A percentile compares a stretch with the other conserved stretches of the same genome.
phyloP scores from a whole-genome alignment of 2,888 invertebrate genomes.

The Dastarcus helophoroides region DNA sequence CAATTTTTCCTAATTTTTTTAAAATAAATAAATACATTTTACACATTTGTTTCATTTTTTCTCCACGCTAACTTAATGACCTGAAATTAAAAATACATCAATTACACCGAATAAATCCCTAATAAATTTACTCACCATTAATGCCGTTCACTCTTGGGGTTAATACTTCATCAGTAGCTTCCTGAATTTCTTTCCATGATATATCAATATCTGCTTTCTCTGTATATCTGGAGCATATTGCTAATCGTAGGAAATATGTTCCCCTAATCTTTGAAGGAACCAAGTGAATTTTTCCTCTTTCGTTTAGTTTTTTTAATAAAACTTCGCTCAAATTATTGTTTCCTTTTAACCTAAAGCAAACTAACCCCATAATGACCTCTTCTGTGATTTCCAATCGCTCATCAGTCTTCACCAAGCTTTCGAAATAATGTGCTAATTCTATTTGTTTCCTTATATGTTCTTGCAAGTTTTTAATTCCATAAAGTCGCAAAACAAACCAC shows the following conservation, averaged over 20 bases:
- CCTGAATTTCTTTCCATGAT: conserved; percentile 79
- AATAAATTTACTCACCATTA: too few relatives aligned
- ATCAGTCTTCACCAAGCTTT: conserved; percentile 61
- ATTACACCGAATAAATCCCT: too few relatives aligned
- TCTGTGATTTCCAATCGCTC: conserved; percentile 79
- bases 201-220: conserved; percentile 69
- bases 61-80: too few relatives aligned
- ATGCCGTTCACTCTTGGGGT: too few relatives aligned
- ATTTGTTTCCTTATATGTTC: conserved; percentile 78
- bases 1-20: too few relatives aligned
- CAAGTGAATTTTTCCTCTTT: conserved; percentile 81
- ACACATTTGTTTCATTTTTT: too few relatives aligned
- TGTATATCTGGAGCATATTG: conserved; percentile 78
- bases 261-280: conserved; percentile 83
- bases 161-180: conserved; percentile 59
- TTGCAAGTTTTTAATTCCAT: conserved; percentile 81
- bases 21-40: too few relatives aligned
- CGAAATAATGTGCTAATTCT: conserved; percentile 78
- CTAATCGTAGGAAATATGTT: conserved; percentile 76
- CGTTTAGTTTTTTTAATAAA: conserved; percentile 74
- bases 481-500: conserved; percentile 89
- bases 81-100: too few relatives aligned
- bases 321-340: conserved; percentile 72
- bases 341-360: conserved; percentile 89
- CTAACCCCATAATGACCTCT: conserved; percentile 87